phyloP scores from a whole-genome alignment of 2,113 vertebrate species.

The Puntigrus tetrazona region DNA sequence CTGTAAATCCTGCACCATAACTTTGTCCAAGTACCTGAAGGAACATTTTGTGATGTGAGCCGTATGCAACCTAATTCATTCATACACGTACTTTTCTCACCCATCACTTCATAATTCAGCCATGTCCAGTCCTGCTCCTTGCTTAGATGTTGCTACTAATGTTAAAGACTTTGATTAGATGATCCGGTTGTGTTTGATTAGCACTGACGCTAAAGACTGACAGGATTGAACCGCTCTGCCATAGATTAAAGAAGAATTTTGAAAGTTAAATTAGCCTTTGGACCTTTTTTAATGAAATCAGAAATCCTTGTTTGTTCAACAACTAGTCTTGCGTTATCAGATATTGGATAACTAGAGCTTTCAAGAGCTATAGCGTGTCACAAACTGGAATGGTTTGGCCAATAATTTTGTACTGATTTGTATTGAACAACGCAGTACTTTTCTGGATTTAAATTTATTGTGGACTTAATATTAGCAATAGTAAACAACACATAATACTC shows the following conservation, averaged over 20 bases:
- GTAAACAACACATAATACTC: not conserved
- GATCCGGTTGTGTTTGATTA: too few relatives aligned
- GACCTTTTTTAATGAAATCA: not conserved
- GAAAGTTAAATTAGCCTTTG: not conserved
- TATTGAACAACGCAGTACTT: too few relatives aligned
- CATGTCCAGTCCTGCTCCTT: not conserved
- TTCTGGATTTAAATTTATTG: not conserved
- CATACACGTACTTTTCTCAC: not conserved
- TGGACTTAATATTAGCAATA: not conserved
- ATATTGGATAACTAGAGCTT: not conserved
- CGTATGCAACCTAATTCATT: not conserved
- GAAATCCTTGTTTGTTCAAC: not conserved
- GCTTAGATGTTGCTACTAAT: not conserved
- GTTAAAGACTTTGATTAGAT: too few relatives aligned
- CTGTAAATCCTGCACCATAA: slow-evolving; percentile 75
- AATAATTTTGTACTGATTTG: too few relatives aligned
- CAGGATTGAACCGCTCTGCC: not conserved
- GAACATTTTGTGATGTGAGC: not conserved
- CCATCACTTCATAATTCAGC: not conserved
- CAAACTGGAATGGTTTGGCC: not conserved
- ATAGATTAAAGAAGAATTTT: not conserved
- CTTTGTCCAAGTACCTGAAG: slow-evolving; percentile 75
- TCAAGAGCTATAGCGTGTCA: not conserved
- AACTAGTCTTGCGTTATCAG: not conserved
- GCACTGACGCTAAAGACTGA: not conserved